These are phyloP conservation scores for Stichopus horrens DNA, from an alignment of 53 echinoderm and acorn worm species.

Conservation along the genomic window DNA sequence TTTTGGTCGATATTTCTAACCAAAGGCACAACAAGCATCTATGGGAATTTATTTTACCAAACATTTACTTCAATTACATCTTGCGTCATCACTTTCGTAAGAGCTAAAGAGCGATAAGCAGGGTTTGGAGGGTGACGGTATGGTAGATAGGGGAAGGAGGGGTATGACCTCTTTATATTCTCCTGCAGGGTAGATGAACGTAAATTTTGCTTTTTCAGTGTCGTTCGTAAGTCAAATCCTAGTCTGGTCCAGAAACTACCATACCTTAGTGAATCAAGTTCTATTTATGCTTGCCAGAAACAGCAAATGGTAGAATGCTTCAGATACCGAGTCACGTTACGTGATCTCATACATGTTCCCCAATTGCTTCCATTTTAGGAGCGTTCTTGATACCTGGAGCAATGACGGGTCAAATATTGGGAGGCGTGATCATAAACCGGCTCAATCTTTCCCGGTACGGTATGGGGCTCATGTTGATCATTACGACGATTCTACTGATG, in stretches of 20 bases:
- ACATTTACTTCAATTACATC: too few species aligned
- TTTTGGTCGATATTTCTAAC: too few species aligned
- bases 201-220: background rate
- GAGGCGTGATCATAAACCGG: constrained; percentile 6
- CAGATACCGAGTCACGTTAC: too few species aligned
- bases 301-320: too few species aligned
- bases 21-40: too few species aligned
- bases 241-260: too few species aligned
- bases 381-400: constrained; percentile 41
- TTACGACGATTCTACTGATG: background rate
- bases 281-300: too few species aligned
- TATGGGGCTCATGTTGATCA: constrained; percentile 23
- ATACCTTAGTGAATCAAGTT: too few species aligned
- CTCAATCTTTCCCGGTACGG: constrained; percentile 32
- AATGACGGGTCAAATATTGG: constrained; percentile 25
- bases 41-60: too few species aligned
- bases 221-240: too few species aligned
- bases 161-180: background rate
- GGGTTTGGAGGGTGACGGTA: background rate
- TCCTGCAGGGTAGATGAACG: background rate
- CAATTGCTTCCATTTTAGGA: background rate
- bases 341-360: background rate
- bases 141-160: background rate
- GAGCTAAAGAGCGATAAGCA: background rate
- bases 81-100: too few species aligned